Conservation (phyloP, 2,113 vertebrate species). For the Chamaea fasciata region DNA sequence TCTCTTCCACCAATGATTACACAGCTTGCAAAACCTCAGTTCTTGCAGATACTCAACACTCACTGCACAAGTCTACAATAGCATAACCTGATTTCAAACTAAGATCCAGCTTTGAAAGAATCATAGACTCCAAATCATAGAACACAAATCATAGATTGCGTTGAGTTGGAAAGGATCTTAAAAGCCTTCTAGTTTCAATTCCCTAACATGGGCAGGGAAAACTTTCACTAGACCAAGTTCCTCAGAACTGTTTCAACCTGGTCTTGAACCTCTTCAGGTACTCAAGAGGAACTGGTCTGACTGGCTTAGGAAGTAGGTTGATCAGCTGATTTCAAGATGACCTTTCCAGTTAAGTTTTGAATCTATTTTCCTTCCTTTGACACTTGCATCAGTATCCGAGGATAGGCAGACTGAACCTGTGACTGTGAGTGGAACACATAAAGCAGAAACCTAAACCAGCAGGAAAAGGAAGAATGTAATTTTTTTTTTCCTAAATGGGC, state of each 20-base stretch:
- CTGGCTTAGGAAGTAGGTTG: not conserved
- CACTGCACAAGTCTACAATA: not conserved
- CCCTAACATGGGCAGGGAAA: not conserved
- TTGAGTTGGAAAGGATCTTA: not conserved
- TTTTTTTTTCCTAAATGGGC: not conserved
- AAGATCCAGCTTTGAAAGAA: not conserved
- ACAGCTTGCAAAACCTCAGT: not conserved
- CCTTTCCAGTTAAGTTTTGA: not conserved
- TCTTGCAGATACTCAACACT: not conserved
- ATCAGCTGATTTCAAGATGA: not conserved
- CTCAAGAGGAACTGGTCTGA: not conserved
- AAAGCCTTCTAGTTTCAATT: not conserved
- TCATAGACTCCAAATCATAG: not conserved
- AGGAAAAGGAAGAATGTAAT: not conserved
- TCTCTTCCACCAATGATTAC: not conserved
- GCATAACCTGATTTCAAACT: not conserved
- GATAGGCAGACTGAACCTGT: not conserved
- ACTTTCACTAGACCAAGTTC: not conserved
- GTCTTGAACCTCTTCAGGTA: not conserved
- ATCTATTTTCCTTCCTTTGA: not conserved
- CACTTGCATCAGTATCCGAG: not conserved
- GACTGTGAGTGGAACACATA: not conserved
- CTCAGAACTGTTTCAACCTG: not conserved
- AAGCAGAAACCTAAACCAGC: not conserved
- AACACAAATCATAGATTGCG: not conserved